Evolutionary conservation across 2,888 invertebrate genomes (phyloP).

Genomic region (Galerucella pusilla): DNA sequence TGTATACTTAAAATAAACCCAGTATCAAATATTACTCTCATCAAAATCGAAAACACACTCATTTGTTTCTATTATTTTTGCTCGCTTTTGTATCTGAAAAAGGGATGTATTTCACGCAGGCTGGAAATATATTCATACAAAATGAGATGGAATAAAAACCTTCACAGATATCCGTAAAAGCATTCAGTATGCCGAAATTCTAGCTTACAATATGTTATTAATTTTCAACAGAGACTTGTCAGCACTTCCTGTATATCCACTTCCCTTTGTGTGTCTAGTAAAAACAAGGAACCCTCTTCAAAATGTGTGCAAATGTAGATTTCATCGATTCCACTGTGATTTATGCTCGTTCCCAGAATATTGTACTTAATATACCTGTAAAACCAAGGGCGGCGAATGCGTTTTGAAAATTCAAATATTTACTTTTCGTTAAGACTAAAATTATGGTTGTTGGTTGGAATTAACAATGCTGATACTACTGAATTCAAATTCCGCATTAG

Average conservation of each 20-base stretch:
- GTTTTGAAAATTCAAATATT: background rate
- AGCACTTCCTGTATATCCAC: slow-evolving; percentile 20
- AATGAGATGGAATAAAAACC: no score
- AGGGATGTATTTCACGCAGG: background rate
- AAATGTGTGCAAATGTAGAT: slow-evolving; percentile 18
- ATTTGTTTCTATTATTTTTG: background rate
- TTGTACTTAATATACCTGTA: slow-evolving; percentile 2
- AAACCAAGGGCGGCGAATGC: background rate
- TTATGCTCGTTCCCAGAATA: slow-evolving; percentile 5
- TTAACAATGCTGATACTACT: background rate
- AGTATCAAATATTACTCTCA: no score
- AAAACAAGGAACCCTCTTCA: slow-evolving; percentile 21
- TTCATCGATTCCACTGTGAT: slow-evolving; percentile 4
- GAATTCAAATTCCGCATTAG: no score
- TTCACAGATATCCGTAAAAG: background rate
- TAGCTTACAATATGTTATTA: slow-evolving; percentile 6
- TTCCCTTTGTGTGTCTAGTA: slow-evolving; percentile 13
- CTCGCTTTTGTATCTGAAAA: background rate
- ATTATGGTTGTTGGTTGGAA: background rate
- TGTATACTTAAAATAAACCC: no score
- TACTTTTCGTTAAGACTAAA: background rate
- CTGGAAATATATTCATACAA: background rate
- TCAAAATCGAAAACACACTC: no score
- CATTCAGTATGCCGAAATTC: background rate
- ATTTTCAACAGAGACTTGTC: slow-evolving; percentile 18